These are phyloP conservation scores for Clamator glandarius DNA, from an alignment of 2,797 vertebrate genomes.

Conservation along the genomic window DNA sequence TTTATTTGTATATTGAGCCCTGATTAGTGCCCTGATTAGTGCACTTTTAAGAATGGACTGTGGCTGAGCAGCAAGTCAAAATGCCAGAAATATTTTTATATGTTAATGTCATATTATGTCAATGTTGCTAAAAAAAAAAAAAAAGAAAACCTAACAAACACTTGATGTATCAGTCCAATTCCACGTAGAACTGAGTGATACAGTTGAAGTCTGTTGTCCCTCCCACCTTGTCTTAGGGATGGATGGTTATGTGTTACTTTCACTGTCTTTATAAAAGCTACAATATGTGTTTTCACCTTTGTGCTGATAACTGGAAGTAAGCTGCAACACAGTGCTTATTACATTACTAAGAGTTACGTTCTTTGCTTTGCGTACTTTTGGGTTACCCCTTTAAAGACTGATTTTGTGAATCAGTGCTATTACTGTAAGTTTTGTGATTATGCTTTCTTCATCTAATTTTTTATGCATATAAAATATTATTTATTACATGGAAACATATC, in stretches of 20 bases:
- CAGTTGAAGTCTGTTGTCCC: conserved; percentile 86
- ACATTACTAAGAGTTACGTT: conserved; percentile 67
- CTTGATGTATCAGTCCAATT: conserved; percentile 83
- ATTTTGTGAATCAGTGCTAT: conserved; percentile 71
- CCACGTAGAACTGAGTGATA: conserved; percentile 86
- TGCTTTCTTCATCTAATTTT: conserved; percentile 75
- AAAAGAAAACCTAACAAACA: conserved; percentile 80
- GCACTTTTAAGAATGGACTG: conserved; percentile 77
- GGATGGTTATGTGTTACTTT: conserved; percentile 81
- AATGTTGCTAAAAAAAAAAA: conserved; percentile 81
- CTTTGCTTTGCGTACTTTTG: conserved; percentile 73
- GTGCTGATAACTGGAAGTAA: conserved; percentile 86
- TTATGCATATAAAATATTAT: conserved; percentile 76
- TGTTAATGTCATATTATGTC: conserved; percentile 84
- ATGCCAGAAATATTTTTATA: conserved; percentile 87
- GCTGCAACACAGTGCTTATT: conserved; percentile 76
- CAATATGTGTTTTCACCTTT: conserved; percentile 81
- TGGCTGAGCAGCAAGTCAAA: conserved; percentile 80
- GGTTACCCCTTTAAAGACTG: conserved; percentile 81
- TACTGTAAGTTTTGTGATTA: conserved; percentile 71
- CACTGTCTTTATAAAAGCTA: conserved; percentile 82
- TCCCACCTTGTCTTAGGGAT: conserved; percentile 78
- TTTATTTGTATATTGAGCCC: conserved; percentile 83
- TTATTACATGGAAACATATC: conserved; percentile 79
- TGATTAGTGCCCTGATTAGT: conserved; percentile 74